These are phyloP conservation scores for Hydraecia micacea DNA, from an alignment of 2,888 invertebrate species.

Conservation along the genomic window DNA sequence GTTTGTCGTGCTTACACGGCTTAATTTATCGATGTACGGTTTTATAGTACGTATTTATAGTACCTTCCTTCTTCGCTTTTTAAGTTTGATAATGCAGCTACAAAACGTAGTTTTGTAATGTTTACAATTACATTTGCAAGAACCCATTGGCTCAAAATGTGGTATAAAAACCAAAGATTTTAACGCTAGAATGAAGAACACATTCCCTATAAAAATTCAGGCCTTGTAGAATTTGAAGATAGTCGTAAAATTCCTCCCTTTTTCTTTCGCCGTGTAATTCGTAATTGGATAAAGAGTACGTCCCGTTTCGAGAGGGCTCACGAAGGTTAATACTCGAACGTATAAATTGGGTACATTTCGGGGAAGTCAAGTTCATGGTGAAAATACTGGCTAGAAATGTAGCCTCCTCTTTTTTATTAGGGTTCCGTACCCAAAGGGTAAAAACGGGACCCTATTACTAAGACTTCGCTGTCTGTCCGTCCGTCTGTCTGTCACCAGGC, in stretches of 20 bases:
- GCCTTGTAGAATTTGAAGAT: background rate
- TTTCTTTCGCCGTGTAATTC: constrained; percentile 53
- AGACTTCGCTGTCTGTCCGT: no score
- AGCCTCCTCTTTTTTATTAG: background rate
- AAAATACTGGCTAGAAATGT: constrained; percentile 24
- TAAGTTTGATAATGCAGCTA: background rate
- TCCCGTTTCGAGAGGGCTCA: constrained; percentile 47
- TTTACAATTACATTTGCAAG: background rate
- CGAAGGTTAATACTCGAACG: constrained; percentile 48
- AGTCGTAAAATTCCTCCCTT: constrained; percentile 34
- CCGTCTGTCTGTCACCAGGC: no score
- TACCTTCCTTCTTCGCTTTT: background rate
- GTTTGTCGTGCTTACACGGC: background rate
- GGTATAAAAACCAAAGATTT: background rate
- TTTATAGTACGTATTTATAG: no score
- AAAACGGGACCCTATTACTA: no score
- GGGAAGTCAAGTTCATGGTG: constrained; percentile 31
- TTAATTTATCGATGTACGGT: background rate
- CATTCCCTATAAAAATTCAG: constrained; percentile 38
- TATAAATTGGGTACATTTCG: constrained; percentile 50
- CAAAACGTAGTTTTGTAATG: background rate
- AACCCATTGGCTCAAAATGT: background rate
- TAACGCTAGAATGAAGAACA: background rate
- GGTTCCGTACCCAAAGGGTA: no score
- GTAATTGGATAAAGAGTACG: constrained; percentile 60